A percentile compares a stretch with the other conserved stretches of the same genome.
These are phyloP conservation scores for Leucopsar rothschildi DNA, from an alignment of 2,113 vertebrate genomes.

Conservation along the genomic window DNA sequence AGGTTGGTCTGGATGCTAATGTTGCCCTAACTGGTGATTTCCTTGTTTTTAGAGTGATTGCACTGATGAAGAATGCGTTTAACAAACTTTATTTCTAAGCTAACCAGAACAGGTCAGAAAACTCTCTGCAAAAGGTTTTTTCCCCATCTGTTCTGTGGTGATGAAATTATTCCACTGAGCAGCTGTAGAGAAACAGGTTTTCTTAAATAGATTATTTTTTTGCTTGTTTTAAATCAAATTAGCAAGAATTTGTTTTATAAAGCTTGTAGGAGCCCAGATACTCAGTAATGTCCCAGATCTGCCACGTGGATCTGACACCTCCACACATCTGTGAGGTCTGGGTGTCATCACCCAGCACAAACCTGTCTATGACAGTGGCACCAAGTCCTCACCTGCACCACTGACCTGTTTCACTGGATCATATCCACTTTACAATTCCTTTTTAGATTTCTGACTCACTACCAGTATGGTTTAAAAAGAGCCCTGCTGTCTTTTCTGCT, in stretches of 20 bases:
- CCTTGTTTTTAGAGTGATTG: constrained; percentile 24
- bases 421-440: not conserved
- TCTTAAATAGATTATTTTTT: not conserved
- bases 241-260: not conserved
- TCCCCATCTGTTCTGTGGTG: not conserved
- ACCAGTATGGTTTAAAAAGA: not conserved
- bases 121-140: not conserved
- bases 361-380: not conserved
- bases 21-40: not conserved
- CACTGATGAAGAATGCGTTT: constrained; percentile 62
- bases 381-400: not conserved
- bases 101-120: not conserved
- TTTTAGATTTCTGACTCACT: not conserved
- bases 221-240: not conserved
- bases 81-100: not conserved
- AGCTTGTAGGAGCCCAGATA: not conserved
- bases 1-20: constrained; percentile 20
- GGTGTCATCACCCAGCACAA: not conserved
- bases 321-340: not conserved
- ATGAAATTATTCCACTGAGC: not conserved
- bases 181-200: not conserved
- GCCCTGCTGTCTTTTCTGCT: not conserved
- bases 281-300: not conserved
- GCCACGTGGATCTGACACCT: not conserved
- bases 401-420: not conserved